Percentiles rank a stretch among this genome's conserved stretches.
These are phyloP conservation scores for Notodonta ziczac DNA, from an alignment of 2,888 invertebrate genomes.

Conservation along the genomic window DNA sequence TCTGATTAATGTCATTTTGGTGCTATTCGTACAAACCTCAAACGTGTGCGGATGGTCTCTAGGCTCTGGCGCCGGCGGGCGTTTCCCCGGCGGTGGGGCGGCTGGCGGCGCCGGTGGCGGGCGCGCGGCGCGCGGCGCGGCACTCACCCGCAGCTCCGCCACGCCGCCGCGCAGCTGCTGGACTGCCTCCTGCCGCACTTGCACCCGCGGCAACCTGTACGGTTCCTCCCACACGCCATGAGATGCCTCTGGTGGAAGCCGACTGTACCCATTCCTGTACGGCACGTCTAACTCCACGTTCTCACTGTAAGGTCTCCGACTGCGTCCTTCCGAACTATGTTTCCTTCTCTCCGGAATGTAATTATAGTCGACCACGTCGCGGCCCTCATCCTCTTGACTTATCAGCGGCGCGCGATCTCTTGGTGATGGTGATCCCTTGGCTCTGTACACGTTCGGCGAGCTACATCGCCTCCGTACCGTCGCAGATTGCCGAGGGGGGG, in stretches of 20 bases:
- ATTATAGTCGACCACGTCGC: conserved; percentile 70
- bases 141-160: conserved; percentile 74
- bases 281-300: conserved; percentile 73
- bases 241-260: conserved; percentile 58
- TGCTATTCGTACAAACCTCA: conserved; percentile 55
- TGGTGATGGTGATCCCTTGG: conserved; percentile 52
- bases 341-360: conserved; percentile 68
- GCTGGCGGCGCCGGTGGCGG: conserved; percentile 72
- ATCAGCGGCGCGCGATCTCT: conserved; percentile 67
- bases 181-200: conserved; percentile 69
- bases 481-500: conserved; percentile 66
- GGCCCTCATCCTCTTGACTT: conserved; percentile 69
- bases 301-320: conserved; percentile 75
- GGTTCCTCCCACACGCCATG: conserved; percentile 78
- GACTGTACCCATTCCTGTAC: conserved; percentile 72
- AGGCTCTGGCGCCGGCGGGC: conserved; percentile 76
- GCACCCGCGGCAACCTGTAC: conserved; percentile 74
- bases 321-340: conserved; percentile 60
- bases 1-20: no score
- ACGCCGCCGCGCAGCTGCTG: conserved; percentile 72
- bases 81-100: conserved; percentile 49
- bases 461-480: conserved; percentile 74
- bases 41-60: conserved; percentile 73
- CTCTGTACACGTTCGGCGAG: conserved; percentile 76
- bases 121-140: conserved; percentile 68